A percentile compares a stretch with the other conserved stretches of the same genome.
These are phyloP conservation scores for Indicator indicator DNA, from an alignment of 2,113 vertebrate species.

Conservation along the genomic window DNA sequence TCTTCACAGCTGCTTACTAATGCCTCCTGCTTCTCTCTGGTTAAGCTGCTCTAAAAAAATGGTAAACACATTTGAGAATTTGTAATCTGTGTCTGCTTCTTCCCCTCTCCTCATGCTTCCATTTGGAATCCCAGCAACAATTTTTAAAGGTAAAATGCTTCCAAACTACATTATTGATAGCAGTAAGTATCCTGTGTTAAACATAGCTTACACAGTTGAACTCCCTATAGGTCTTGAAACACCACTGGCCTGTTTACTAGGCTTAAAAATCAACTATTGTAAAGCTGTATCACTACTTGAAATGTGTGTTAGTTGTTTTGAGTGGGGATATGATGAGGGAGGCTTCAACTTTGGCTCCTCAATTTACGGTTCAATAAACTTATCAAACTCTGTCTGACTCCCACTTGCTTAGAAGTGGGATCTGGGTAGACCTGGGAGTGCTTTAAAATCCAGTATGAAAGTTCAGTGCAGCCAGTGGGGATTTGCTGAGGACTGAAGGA, in stretches of 20 bases:
- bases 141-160: constrained; percentile 91
- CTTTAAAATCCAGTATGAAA: not conserved
- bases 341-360: not conserved
- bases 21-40: not conserved
- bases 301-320: not conserved
- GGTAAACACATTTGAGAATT: constrained; percentile 28
- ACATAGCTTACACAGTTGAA: not conserved
- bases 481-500: not conserved
- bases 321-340: not conserved
- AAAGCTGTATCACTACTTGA: not conserved
- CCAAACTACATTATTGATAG: constrained; percentile 88
- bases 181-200: constrained; percentile 84
- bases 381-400: not conserved
- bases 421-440: not conserved
- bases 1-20: not conserved
- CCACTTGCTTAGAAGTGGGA: not conserved
- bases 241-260: not conserved
- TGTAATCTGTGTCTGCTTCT: constrained; percentile 75
- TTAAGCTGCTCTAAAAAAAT: not conserved
- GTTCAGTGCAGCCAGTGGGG: rapidly evolving
- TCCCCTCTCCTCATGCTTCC: constrained; percentile 71
- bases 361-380: not conserved
- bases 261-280: not conserved
- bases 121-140: constrained; percentile 84
- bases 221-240: not conserved